phyloP scores from a whole-genome alignment of 2,113 vertebrate species.

The Copsychus sechellarum region DNA sequence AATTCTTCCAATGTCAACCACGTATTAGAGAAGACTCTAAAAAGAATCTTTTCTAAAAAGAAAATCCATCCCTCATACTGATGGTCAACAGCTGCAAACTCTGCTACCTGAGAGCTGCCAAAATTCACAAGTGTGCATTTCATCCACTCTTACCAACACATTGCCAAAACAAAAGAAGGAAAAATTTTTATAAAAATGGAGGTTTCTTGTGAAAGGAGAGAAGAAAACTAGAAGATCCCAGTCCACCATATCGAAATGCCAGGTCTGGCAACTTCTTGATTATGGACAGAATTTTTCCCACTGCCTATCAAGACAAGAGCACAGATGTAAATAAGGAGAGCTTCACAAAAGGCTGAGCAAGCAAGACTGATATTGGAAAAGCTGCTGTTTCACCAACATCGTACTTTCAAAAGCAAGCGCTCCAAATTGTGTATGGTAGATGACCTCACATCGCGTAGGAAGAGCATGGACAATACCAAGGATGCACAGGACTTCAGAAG shows the following conservation, averaged over 20 bases:
- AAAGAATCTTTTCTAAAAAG: too few relatives aligned
- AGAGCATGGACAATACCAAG: background rate
- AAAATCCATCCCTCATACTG: background rate
- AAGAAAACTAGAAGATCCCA: background rate
- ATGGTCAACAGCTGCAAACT: rapidly evolving
- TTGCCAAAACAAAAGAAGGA: background rate
- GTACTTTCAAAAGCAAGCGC: background rate
- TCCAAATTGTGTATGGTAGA: rapidly evolving
- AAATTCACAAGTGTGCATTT: background rate
- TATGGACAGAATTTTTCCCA: background rate
- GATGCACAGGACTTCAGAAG: background rate
- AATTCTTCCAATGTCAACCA: rapidly evolving
- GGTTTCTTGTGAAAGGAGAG: background rate
- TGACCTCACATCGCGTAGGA: background rate
- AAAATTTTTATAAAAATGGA: too few relatives aligned
- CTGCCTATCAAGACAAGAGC: too few relatives aligned
- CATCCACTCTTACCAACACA: background rate
- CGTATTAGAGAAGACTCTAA: background rate
- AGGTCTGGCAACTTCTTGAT: background rate
- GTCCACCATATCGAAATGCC: background rate
- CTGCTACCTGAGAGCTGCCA: background rate
- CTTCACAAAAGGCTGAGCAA: background rate
- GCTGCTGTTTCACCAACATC: background rate
- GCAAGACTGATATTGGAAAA: background rate
- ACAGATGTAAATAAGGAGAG: background rate